These are phyloP conservation scores for Ommatoiulus sabulosus DNA, from an alignment of 2,888 invertebrate genomes.

Conservation along the genomic window DNA sequence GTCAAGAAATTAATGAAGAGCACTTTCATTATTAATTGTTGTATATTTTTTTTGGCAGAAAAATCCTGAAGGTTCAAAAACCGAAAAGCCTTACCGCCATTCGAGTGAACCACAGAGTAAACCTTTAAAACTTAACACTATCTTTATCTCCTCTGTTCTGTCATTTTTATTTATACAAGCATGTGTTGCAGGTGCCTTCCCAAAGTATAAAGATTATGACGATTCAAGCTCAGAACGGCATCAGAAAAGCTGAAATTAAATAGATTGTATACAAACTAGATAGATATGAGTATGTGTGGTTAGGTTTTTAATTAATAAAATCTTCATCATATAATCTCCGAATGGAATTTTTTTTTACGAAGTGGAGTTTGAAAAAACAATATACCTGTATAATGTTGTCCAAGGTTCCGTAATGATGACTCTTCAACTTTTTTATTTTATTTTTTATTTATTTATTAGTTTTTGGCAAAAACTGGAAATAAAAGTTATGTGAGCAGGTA, in stretches of 20 bases:
- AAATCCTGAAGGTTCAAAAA: background rate
- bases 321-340: background rate
- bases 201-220: background rate
- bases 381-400: too few relatives aligned
- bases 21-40: background rate
- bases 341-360: too few relatives aligned
- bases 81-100: background rate
- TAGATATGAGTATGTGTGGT: background rate
- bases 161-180: background rate
- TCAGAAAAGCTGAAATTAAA: background rate
- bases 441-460: too few relatives aligned
- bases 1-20: background rate
- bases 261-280: background rate
- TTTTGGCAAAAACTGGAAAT: too few relatives aligned
- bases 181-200: background rate
- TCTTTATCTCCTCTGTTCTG: background rate
- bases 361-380: too few relatives aligned
- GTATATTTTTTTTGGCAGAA: background rate
- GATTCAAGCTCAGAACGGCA: background rate
- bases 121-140: background rate
- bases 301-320: background rate
- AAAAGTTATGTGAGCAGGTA: too few relatives aligned
- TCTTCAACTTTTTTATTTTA: too few relatives aligned
- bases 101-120: background rate
- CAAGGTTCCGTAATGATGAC: too few relatives aligned